Conservation (phyloP, 2,888 invertebrate species). For the Sarcophaga carnaria region DNA sequence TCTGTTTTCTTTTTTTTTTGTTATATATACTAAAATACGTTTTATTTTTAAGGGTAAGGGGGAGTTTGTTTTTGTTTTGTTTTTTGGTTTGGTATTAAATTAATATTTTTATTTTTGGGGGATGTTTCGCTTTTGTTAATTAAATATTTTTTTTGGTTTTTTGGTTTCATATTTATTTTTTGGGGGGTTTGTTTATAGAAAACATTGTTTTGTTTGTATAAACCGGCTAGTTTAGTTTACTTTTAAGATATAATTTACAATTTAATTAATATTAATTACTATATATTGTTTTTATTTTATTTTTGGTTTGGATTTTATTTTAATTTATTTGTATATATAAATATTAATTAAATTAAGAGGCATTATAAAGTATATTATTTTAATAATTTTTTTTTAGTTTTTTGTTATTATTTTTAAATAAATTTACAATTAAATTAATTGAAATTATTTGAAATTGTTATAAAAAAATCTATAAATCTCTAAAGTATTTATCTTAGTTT, state of each 20-base stretch:
- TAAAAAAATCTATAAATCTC: slow-evolving; percentile 61
- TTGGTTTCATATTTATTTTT: slow-evolving; percentile 52
- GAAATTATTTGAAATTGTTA: slow-evolving; percentile 64
- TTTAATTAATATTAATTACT: slow-evolving; percentile 51
- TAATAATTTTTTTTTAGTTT: slow-evolving; percentile 18
- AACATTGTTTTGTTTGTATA: slow-evolving; percentile 71
- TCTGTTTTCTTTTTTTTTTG: slow-evolving; percentile 57
- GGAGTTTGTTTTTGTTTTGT: background rate
- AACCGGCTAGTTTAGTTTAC: slow-evolving; percentile 74
- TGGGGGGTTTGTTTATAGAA: slow-evolving; percentile 70
- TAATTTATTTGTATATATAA: slow-evolving; percentile 57
- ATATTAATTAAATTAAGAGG: slow-evolving; percentile 69
- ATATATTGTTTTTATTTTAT: slow-evolving; percentile 62
- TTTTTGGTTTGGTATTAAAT: slow-evolving; percentile 71
- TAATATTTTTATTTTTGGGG: slow-evolving; percentile 75
- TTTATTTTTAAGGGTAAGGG: slow-evolving; percentile 20
- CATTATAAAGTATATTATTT: slow-evolving; percentile 66
- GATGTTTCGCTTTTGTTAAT: slow-evolving; percentile 66
- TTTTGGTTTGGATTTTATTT: slow-evolving; percentile 61
- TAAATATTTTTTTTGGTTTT: slow-evolving; percentile 43
- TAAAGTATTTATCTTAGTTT: slow-evolving; percentile 13
- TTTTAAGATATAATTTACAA: slow-evolving; percentile 65
- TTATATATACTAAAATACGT: slow-evolving; percentile 71
- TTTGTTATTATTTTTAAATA: slow-evolving; percentile 3
- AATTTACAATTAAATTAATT: slow-evolving; percentile 62